Evolutionary conservation across 2,113 vertebrate species (phyloP), one percentile per base, ranked within the genome.

Genomic region (Ptilorrhoa leucosticta): DNA sequence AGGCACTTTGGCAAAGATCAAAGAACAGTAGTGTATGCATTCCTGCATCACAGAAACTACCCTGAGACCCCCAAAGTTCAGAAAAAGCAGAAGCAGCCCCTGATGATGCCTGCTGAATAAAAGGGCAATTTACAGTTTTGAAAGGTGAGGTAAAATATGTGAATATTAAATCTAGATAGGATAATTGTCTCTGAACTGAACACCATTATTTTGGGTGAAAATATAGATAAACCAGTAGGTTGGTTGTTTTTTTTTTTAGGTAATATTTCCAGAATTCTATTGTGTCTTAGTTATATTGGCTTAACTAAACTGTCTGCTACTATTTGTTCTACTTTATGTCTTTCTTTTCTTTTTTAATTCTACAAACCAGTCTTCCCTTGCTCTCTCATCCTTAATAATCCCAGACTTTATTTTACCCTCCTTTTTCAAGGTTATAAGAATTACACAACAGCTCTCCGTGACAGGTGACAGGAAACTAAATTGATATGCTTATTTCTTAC

Each of bases 381-480:
- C 9, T 83, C 4, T 65, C 30, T 86, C 19, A 77, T n/a, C 5
- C 13, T 63, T 30, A 56, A 8, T 6, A 64, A 56, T 40, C 39
- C 33, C 8, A 69, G 11, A 68, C 27, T 78, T 61, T 61, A 39
- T 42, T 92, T 76, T 50, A 37, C 8, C 27, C 8, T 75, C 35
- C 33, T 72, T 7, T 72, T 71, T 45, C 37, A 61, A 64, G n/a
- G 1, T 3, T 4, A 2, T 37, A 40, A 60, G 10, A 6, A 60
- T 77, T 44, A n/a, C 18, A 20, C 2, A 17, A 39, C n/a, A 58
- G 3, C 2, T 48, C 1, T 51, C 28, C 3, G 1, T 5, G 8
- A 47, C 7, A 30, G 23, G 33, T 63, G 58, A 2, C 7, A 5
- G n/a, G 13, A 76, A 70, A 51, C 2, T 39, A 37, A 81, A 31